A percentile compares a stretch with the other conserved stretches of the same genome.
phyloP scores from a whole-genome alignment of 2,888 invertebrate genomes.

The Cancer borealis region DNA sequence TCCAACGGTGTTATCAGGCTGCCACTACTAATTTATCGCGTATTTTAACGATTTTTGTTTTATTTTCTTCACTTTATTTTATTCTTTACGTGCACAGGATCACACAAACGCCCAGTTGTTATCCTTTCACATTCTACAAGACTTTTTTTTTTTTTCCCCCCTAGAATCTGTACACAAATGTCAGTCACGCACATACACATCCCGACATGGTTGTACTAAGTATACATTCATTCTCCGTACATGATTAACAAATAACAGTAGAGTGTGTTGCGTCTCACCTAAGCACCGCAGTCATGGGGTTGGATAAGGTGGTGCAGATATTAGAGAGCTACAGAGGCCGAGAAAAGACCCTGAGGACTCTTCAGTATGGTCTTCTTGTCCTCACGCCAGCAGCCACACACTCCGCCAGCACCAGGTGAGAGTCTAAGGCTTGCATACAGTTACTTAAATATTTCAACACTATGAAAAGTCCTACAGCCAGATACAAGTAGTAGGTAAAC shows the following conservation, averaged over 20 bases:
- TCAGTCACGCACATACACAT: too few relatives aligned
- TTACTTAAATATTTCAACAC: background rate
- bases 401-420: constrained; percentile 15
- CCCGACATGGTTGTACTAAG: too few relatives aligned
- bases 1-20: background rate
- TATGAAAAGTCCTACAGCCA: background rate
- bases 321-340: constrained; percentile 90
- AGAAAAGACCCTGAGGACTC: constrained; percentile 89
- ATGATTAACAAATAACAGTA: background rate
- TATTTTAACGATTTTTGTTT: background rate
- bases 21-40: background rate
- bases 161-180: too few relatives aligned
- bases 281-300: constrained; percentile 1
- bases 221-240: background rate
- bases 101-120: background rate
- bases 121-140: too few relatives aligned
- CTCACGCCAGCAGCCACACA: constrained; percentile 84
- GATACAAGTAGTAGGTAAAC: too few relatives aligned
- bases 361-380: constrained; percentile 89
- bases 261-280: background rate
- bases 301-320: constrained; percentile 49
- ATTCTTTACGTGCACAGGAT: background rate
- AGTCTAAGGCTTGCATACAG: background rate
- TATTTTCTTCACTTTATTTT: background rate
- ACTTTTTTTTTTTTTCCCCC: too few relatives aligned